Evolutionary conservation across 1,140 invertebrate species (phyloP).

Genomic region (Nilaparvata lugens): DNA sequence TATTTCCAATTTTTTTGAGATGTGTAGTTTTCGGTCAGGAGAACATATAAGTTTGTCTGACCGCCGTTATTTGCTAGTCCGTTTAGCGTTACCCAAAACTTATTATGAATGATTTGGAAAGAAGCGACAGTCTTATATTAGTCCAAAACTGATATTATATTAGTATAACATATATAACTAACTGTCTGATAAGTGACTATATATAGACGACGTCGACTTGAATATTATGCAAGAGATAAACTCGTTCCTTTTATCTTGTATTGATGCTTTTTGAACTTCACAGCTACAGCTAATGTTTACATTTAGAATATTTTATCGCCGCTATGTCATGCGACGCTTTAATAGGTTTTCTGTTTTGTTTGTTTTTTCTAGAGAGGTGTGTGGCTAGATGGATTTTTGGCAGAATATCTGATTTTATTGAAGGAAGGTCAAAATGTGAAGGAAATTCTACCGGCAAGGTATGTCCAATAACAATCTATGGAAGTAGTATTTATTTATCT

Average conservation of each 20-base stretch:
- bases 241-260: neutral
- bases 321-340: neutral
- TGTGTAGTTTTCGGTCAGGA: neutral
- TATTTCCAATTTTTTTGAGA: too few relatives aligned
- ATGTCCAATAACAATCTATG: neutral
- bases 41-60: too few relatives aligned
- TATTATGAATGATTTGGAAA: too few relatives aligned
- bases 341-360: neutral
- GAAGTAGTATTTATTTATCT: too few relatives aligned
- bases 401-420: conserved; percentile 48
- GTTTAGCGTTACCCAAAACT: too few relatives aligned
- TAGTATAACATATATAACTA: neutral
- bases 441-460: conserved; percentile 44
- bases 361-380: conserved; percentile 47
- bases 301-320: neutral
- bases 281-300: neutral
- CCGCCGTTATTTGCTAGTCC: too few relatives aligned
- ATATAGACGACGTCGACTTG: neutral
- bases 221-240: neutral
- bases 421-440: conserved; percentile 47
- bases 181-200: neutral
- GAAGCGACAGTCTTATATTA: too few relatives aligned
- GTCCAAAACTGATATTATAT: too few relatives aligned
- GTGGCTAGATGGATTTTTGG: conserved; percentile 54
- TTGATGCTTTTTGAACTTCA: neutral